Conservation (phyloP, 2,888 invertebrate species). For the Syrphus vitripennis region DNA sequence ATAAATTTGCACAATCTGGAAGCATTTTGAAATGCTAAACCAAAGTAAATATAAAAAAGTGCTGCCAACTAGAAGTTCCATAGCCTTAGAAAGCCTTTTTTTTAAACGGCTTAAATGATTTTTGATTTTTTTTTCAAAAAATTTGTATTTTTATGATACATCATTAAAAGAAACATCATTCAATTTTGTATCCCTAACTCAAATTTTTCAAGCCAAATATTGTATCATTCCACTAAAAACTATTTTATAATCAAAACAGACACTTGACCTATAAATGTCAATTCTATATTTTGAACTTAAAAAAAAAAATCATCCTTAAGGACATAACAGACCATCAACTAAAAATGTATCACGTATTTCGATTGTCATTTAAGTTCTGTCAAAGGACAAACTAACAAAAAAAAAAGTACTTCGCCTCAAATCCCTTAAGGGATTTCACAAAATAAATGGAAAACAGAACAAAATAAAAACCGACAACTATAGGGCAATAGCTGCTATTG, state of each 20-base stretch:
- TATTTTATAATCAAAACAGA: background rate
- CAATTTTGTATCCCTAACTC: too few species aligned
- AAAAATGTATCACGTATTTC: slow-evolving; percentile 56
- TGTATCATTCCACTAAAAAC: too few species aligned
- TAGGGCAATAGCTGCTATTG: background rate
- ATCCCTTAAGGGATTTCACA: slow-evolving; percentile 28
- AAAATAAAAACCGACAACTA: background rate
- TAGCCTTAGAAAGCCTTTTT: too few species aligned
- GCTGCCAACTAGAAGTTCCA: too few species aligned
- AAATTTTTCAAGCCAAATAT: too few species aligned
- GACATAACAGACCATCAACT: background rate
- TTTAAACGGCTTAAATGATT: too few species aligned
- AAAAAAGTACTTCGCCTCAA: slow-evolving; percentile 13
- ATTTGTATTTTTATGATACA: too few species aligned
- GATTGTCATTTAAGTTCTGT: slow-evolving; percentile 58
- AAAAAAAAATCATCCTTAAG: background rate
- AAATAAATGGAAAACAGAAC: slow-evolving; percentile 10
- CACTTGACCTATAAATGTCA: background rate
- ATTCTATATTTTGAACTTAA: background rate
- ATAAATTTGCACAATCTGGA: too few species aligned
- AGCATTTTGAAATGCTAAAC: too few species aligned
- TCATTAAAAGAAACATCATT: too few species aligned
- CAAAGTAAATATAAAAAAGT: too few species aligned
- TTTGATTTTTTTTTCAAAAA: too few species aligned
- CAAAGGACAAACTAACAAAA: slow-evolving; percentile 35